Evolutionary conservation across 2,888 invertebrate genomes (phyloP), one percentile per base, ranked within the genome.

Genomic region (Drosophila kambysellisi): DNA sequence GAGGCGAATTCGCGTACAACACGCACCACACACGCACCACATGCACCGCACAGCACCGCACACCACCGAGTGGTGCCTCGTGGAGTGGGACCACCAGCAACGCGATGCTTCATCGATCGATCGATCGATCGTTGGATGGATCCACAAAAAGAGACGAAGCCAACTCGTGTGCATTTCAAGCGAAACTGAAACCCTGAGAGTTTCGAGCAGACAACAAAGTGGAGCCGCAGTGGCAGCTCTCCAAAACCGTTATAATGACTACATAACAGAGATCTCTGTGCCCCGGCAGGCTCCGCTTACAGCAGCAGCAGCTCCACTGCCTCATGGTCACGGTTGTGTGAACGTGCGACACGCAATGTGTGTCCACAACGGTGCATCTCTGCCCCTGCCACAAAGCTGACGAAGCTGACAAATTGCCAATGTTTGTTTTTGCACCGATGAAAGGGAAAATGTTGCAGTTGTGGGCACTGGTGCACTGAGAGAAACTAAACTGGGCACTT

Each of bases 151-250:
- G n/a, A 41, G 32, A 17, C 48, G 29, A n/a, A 41, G 58, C 37
- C 52, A 63, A 17, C 60, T 75, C 68, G 76, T 79, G 60, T 81
- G 73, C 70, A 80, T 81, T 81, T 81, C 81, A 80, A 71, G 79
- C 73, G 82, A 79, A 83, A 82, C 81, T 80, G 81, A 82, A 80
- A 82, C 83, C 81, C 70, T 73, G 77, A 81, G 77, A 76, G 69
- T 29, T 43, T 43, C 3, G 58, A 60, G 43, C 53, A 41, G 53
- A 68, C 77, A 66, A 70, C 79, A 79, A 76, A 76, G 77, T 43
- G 62, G 15, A 67, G 67, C 81, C 76, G 72, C 57, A 29, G 25
- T 8, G 46, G 46, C 46, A 43, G 6, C 35, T 46, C 30, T 25
- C 25, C 25, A 71, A 46, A 51, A 62, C 56, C 57, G 67, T 67